A percentile compares a stretch with the other conserved stretches of the same genome.
Evolutionary conservation across 2,888 invertebrate genomes (phyloP).

Genomic region (Synergus gifuensis): DNA sequence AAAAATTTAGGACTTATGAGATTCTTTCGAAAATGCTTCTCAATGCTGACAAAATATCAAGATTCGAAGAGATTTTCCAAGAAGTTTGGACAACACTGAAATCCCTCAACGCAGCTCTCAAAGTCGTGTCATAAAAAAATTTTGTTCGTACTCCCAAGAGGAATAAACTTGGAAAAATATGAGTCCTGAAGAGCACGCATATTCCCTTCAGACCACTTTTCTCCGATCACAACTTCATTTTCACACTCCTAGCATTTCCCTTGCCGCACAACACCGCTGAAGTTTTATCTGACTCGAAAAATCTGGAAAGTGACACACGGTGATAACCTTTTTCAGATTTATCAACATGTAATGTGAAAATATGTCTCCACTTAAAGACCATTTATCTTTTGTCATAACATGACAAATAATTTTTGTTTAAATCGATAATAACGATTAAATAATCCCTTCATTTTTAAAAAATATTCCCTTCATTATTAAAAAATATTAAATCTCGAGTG

Average conservation of each 20-base stretch:
- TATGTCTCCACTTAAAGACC: neutral
- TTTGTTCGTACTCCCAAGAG: neutral
- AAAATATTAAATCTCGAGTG: too few species aligned
- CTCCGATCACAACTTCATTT: constrained; percentile 32
- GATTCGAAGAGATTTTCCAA: neutral
- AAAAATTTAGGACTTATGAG: neutral
- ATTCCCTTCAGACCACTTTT: constrained; percentile 16
- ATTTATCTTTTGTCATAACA: neutral
- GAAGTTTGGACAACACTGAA: neutral
- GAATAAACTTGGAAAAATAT: constrained; percentile 19
- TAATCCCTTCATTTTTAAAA: too few species aligned
- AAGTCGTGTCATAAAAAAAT: neutral
- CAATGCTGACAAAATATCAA: neutral
- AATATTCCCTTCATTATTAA: too few species aligned
- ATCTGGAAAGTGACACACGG: constrained; percentile 14
- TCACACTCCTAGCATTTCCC: constrained; percentile 15
- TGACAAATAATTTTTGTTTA: neutral
- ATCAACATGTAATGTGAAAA: neutral
- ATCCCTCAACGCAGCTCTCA: neutral
- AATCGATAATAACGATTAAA: too few species aligned
- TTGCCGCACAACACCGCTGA: constrained; percentile 4
- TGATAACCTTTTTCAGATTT: neutral
- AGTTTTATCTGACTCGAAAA: constrained; percentile 30
- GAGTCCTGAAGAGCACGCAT: neutral
- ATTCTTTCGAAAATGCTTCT: neutral